These are phyloP conservation scores for Drosophila azteca DNA, from an alignment of 1,140 invertebrate genomes.

Conservation along the genomic window DNA sequence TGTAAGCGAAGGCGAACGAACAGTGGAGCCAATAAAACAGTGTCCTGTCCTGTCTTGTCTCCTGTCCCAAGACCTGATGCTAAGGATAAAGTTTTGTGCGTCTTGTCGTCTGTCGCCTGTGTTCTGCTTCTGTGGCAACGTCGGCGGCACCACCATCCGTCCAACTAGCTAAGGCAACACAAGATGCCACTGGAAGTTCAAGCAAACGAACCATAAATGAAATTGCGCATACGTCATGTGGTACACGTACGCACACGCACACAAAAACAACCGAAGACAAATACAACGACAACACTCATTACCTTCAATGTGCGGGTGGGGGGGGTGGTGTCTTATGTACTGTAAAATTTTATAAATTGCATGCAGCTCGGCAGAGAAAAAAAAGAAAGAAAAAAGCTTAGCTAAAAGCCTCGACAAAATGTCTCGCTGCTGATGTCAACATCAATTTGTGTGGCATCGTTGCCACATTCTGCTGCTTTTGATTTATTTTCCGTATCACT, in stretches of 20 bases:
- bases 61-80: slow-evolving; percentile 30
- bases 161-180: slow-evolving; percentile 48
- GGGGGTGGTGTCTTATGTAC: slow-evolving; percentile 48
- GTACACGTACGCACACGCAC: slow-evolving; percentile 22
- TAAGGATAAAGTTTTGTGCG: slow-evolving; percentile 49
- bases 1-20: slow-evolving; percentile 8
- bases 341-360: slow-evolving; percentile 77
- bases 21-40: slow-evolving; percentile 54
- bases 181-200: slow-evolving; percentile 45
- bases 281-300: slow-evolving; percentile 62
- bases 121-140: slow-evolving; percentile 9
- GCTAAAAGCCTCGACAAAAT: slow-evolving; percentile 45
- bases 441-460: slow-evolving; percentile 46
- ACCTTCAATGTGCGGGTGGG: slow-evolving; percentile 21
- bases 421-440: slow-evolving; percentile 54
- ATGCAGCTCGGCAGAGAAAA: slow-evolving; percentile 27
- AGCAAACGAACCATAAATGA: slow-evolving; percentile 70
- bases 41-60: slow-evolving; percentile 28
- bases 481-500: slow-evolving; percentile 69
- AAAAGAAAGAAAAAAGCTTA: slow-evolving; percentile 30
- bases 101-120: slow-evolving; percentile 14
- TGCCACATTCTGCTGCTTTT: slow-evolving; percentile 53
- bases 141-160: neutral
- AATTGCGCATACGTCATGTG: slow-evolving; percentile 77
- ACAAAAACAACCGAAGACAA: slow-evolving; percentile 24